Percentiles rank a stretch among this genome's conserved stretches.
Evolutionary conservation across 2,888 invertebrate species (phyloP).

Genomic region (Eumacrocentrus americanus): DNA sequence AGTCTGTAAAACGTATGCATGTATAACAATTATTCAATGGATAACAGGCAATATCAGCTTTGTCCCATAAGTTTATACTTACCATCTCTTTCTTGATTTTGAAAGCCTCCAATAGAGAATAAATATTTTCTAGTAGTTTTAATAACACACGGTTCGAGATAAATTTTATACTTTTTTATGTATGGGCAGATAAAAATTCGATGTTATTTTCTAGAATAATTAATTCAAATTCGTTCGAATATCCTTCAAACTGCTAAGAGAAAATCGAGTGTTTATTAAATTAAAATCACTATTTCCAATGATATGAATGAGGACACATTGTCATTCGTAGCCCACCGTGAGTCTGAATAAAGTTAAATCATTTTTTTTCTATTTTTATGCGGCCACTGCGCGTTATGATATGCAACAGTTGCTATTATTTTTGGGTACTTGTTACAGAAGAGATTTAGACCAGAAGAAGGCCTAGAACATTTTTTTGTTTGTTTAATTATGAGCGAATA

Average conservation of each 20-base stretch:
- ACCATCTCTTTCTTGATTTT: not conserved
- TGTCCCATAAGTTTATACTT: not conserved
- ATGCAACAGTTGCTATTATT: not conserved
- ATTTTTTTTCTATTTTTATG: not conserved
- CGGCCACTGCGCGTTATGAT: not conserved
- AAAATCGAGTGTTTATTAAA: too few species aligned
- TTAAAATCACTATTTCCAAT: too few species aligned
- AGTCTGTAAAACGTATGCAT: not conserved
- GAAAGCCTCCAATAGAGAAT: not conserved
- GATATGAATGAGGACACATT: too few species aligned
- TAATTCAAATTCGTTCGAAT: too few species aligned
- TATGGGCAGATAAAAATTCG: not conserved
- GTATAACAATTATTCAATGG: not conserved
- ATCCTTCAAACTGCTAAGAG: too few species aligned
- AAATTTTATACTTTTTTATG: slow-evolving; percentile 22
- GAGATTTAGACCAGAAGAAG: not conserved
- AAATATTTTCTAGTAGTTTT: slow-evolving; percentile 2
- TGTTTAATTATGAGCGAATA: not conserved
- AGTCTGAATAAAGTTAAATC: not conserved
- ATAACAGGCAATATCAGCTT: not conserved
- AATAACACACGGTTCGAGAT: not conserved
- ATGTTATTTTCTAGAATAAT: not conserved
- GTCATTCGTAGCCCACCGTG: slow-evolving; percentile 16
- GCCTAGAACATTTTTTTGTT: not conserved
- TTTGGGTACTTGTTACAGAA: not conserved